Evolutionary conservation across 2,888 invertebrate species (phyloP).

Genomic region (Mesoligia furuncula): DNA sequence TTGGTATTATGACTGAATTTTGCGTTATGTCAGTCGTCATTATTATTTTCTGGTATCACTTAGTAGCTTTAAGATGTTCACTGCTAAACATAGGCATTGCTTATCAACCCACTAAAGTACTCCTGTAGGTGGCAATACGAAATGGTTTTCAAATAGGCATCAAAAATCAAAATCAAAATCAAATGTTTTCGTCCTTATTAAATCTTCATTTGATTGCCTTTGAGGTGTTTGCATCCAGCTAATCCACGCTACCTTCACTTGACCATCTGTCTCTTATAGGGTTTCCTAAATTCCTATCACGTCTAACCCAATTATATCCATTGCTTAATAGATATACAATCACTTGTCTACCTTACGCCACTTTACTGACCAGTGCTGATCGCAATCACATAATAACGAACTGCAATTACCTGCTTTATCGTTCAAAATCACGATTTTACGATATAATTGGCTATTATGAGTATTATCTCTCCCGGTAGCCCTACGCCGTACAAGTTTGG

Average conservation of each 20-base stretch:
- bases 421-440: conserved; percentile 56
- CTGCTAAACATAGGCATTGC: not conserved
- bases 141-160: not conserved
- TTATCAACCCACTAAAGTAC: not conserved
- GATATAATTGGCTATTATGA: conserved; percentile 60
- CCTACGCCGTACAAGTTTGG: conserved; percentile 54
- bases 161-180: no score
- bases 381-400: conserved; percentile 36
- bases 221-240: not conserved
- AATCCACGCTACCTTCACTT: not conserved
- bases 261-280: not conserved
- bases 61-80: not conserved
- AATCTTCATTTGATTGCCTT: not conserved
- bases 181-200: no score
- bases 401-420: conserved; percentile 48
- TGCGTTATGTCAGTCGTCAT: not conserved
- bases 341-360: conserved; percentile 40
- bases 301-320: not conserved
- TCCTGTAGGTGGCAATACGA: not conserved
- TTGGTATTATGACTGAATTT: not conserved
- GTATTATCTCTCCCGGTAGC: conserved; percentile 52
- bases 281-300: conserved; percentile 15
- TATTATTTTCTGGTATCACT: not conserved
- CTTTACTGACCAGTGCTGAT: conserved; percentile 21
- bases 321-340: conserved; percentile 38